phyloP scores from a whole-genome alignment of 2,113 vertebrate species.

The Rhinoptilus africanus region DNA sequence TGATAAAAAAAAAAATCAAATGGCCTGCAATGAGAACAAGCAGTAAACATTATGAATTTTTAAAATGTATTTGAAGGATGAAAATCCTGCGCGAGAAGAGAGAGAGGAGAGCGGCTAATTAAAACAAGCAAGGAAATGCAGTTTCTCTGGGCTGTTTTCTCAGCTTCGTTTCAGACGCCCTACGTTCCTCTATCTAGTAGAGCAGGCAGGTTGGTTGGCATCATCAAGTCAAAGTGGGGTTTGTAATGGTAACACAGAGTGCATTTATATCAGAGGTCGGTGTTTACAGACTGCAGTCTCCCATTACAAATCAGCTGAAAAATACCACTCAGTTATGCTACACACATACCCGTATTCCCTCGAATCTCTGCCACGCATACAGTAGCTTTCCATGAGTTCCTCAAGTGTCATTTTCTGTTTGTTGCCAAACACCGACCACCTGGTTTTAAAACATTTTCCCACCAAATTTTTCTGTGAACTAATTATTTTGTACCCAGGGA shows the following conservation, averaged over 20 bases:
- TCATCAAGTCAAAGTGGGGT: not conserved
- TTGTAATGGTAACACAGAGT: not conserved
- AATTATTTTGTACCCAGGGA: not conserved
- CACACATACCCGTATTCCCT: not conserved
- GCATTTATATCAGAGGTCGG: not conserved
- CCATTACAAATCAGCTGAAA: not conserved
- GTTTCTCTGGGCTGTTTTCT: not conserved
- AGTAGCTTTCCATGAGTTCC: not conserved
- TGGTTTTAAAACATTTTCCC: not conserved
- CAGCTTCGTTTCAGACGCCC: not conserved
- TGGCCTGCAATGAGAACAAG: not conserved
- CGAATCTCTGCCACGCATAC: not conserved
- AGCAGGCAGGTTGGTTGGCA: not conserved
- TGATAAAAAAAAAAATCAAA: not conserved
- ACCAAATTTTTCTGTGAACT: not conserved
- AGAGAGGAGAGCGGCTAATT: slow-evolving; percentile 18
- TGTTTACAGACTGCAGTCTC: not conserved
- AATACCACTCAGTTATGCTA: not conserved
- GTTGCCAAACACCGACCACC: not conserved
- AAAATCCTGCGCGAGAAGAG: slow-evolving; percentile 16
- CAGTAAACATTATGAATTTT: slow-evolving; percentile 54
- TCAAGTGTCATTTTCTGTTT: not conserved
- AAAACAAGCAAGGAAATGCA: not conserved
- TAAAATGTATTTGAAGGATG: slow-evolving; percentile 33
- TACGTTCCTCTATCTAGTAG: not conserved